Percentiles rank a stretch among this genome's conserved stretches.
Conservation (phyloP, 2,797 vertebrate genomes). For the Salarias fasciatus region DNA sequence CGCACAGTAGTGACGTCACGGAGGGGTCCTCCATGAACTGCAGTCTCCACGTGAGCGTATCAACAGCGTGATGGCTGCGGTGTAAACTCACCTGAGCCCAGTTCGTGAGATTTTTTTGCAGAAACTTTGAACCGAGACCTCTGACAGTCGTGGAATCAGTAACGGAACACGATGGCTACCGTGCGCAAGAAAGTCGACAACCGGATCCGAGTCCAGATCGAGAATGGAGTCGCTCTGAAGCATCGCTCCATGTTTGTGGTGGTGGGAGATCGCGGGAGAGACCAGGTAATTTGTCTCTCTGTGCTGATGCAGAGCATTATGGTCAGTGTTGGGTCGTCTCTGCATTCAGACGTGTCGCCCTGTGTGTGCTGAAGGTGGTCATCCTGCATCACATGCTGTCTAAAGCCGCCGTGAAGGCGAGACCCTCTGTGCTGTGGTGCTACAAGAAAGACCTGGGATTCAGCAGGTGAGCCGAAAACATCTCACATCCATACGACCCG, state of each 20-base stretch:
- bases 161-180: constrained; percentile 78
- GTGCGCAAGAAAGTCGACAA: constrained; percentile 97
- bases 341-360: no score
- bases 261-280: constrained; percentile 94
- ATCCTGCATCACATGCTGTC: constrained; percentile 99
- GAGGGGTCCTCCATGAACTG: constrained; percentile 66
- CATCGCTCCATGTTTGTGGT: constrained; percentile 92
- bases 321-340: no score
- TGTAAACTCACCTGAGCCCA: constrained; percentile 15
- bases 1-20: constrained; percentile 61
- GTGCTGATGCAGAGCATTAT: background rate
- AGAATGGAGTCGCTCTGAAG: constrained; percentile 91
- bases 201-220: constrained; percentile 94
- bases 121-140: background rate
- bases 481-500: background rate
- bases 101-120: background rate
- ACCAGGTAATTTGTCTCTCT: constrained; percentile 84
- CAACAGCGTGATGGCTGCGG: constrained; percentile 61
- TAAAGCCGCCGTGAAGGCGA: constrained; percentile 91
- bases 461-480: constrained; percentile 86
- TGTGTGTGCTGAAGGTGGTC: constrained; percentile 85
- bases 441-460: constrained; percentile 98
- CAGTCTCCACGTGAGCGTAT: constrained; percentile 77
- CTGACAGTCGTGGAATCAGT: constrained; percentile 24
- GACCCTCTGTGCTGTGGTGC: constrained; percentile 97